Percentiles rank a stretch among this genome's conserved stretches.
phyloP scores from a whole-genome alignment of 1,140 invertebrate genomes.

The Sycophaga agraensis region DNA sequence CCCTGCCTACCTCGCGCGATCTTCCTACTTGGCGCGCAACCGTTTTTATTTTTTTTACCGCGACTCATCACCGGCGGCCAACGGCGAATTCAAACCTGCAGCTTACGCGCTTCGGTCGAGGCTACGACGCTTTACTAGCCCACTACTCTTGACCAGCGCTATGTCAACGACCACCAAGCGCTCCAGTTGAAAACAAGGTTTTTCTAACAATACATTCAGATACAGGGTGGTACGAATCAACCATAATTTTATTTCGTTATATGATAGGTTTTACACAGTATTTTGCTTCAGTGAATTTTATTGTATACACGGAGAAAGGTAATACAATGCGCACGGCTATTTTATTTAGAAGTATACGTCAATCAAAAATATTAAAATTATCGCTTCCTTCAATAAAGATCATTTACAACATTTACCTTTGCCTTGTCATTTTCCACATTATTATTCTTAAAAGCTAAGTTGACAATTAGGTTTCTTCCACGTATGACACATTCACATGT shows the following conservation, averaged over 20 bases:
- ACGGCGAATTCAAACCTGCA: no score
- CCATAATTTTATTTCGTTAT: slow-evolving; percentile 45
- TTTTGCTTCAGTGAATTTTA: slow-evolving; percentile 39
- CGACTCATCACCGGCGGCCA: no score
- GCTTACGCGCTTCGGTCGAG: no score
- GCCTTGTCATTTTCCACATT: slow-evolving; percentile 23
- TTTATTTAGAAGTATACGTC: slow-evolving; percentile 39
- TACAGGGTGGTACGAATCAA: slow-evolving; percentile 36
- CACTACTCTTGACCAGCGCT: no score
- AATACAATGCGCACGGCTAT: slow-evolving; percentile 45
- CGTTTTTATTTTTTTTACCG: no score
- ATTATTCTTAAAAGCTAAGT: slow-evolving; percentile 37
- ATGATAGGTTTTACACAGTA: slow-evolving; percentile 47
- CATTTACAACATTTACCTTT: slow-evolving; percentile 45
- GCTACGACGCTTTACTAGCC: no score
- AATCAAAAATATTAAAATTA: slow-evolving; percentile 47
- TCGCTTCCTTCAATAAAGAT: slow-evolving; percentile 36
- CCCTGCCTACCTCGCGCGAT: no score
- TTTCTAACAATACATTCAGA: not conserved
- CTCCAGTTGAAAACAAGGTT: no score
- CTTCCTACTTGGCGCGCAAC: no score
- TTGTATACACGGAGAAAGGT: slow-evolving; percentile 43
- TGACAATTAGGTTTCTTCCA: slow-evolving; percentile 37
- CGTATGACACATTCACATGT: slow-evolving; percentile 34
- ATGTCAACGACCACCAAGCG: no score